Percentiles rank a stretch among this genome's conserved stretches.
These are phyloP conservation scores for Dreissena polymorpha DNA, from an alignment of 1,140 invertebrate species.

Conservation along the genomic window DNA sequence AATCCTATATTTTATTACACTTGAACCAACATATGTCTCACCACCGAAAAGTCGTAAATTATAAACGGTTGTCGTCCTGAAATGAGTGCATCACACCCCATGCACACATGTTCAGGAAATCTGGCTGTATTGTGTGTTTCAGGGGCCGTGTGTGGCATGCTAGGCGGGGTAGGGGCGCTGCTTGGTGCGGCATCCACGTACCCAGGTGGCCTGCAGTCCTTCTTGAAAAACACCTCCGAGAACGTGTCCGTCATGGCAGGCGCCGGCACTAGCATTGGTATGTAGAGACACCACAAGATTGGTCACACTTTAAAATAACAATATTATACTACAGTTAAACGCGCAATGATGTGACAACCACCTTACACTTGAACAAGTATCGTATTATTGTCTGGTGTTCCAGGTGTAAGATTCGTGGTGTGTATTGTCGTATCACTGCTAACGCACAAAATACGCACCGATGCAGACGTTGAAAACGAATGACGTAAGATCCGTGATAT, in stretches of 20 bases:
- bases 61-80: no score
- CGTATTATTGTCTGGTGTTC: no score
- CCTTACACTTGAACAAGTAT: no score
- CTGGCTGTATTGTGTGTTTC: not conserved
- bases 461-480: conserved; percentile 54
- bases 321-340: no score
- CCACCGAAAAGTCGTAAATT: no score
- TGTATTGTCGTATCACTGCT: conserved; percentile 62
- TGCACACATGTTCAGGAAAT: no score
- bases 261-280: conserved; percentile 57
- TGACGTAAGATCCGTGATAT: conserved; percentile 78
- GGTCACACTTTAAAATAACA: no score
- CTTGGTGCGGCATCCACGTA: conserved; percentile 65
- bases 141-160: conserved; percentile 62
- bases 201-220: conserved; percentile 65
- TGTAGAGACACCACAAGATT: not conserved
- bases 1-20: no score
- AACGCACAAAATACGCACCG: conserved; percentile 60
- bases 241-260: conserved; percentile 66
- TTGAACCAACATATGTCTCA: no score
- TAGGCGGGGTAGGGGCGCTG: conserved; percentile 60
- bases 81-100: no score
- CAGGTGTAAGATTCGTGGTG: conserved; percentile 52
- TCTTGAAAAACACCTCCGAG: conserved; percentile 63
- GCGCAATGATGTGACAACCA: no score